Percentiles rank a stretch among this genome's conserved stretches.
Conservation (phyloP, 2,888 invertebrate genomes). For the Parnassius orleans region DNA sequence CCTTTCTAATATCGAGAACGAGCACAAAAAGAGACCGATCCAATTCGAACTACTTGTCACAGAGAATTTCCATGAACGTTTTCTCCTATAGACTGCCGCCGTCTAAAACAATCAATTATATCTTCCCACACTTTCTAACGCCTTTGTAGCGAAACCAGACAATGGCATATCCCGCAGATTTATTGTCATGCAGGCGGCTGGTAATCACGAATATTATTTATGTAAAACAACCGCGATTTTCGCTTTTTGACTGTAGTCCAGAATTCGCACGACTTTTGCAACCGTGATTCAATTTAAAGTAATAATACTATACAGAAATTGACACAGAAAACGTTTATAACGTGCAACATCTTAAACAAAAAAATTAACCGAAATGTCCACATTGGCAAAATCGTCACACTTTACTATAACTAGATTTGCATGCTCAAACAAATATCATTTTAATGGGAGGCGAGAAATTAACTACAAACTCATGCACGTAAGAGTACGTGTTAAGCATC, state of each 20-base stretch:
- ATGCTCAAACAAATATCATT: too few relatives aligned
- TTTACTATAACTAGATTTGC: too few relatives aligned
- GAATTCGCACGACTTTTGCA: slow-evolving; percentile 16
- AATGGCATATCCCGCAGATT: slow-evolving; percentile 51
- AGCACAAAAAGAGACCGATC: slow-evolving; percentile 35
- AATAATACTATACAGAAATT: not conserved
- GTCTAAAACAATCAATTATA: slow-evolving; percentile 64
- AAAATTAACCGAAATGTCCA: too few relatives aligned
- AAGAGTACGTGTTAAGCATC: too few relatives aligned
- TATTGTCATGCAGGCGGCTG: slow-evolving; percentile 3
- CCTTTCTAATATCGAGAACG: slow-evolving; percentile 30
- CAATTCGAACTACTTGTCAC: slow-evolving; percentile 30
- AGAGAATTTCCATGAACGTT: slow-evolving; percentile 42
- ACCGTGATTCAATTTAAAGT: not conserved
- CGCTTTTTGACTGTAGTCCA: slow-evolving; percentile 8
- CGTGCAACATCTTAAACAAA: not conserved
- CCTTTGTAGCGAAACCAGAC: slow-evolving; percentile 66
- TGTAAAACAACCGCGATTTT: slow-evolving; percentile 16
- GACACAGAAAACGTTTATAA: not conserved
- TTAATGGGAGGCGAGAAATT: too few relatives aligned
- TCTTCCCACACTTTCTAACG: slow-evolving; percentile 77
- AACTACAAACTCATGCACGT: too few relatives aligned
- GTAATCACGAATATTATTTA: slow-evolving; percentile 21
- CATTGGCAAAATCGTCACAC: too few relatives aligned
- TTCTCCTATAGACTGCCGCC: slow-evolving; percentile 40